Evolutionary conservation across 1,140 invertebrate species (phyloP), one percentile per base, ranked within the genome.

Genomic region (Antheraea pernyi): DNA sequence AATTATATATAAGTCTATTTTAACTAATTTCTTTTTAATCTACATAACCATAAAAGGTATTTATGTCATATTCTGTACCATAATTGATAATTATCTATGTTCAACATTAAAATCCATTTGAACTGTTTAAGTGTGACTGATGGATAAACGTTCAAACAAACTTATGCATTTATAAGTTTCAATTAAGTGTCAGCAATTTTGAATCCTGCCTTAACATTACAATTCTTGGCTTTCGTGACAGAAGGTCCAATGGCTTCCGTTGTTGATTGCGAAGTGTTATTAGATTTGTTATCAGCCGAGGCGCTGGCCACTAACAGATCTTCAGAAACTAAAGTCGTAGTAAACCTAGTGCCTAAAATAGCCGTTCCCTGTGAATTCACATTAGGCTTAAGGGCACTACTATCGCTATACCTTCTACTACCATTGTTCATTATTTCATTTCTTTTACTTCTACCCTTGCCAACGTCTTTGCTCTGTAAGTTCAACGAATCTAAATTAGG

Each of bases 371-470:
- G 81, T 13, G 77, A 22, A 59, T 67, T 77, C 13, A 75, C 30
- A 62, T 80, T 86, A 71, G 72, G 84, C 64, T 89, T 91, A 60
- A 83, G 81, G 18, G 87, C 84, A 63, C 83, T 84, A 75, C 86
- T 88, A 19, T 92, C 89, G 67, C 87, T 92, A 68, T 88, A 89
- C 73, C 87, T 74, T 65, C 87, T 82, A 75, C 81, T 83, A n/a
- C 79, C 85, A 66, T 89, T 89, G 65, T 88, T 88, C 18, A 89
- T 46, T 10, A 82, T 42, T 11, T 88, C 84, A 61, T 85, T 83
- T 58, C 63, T 79, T 65, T 81, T 87, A 13, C 63, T 71, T 75
- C 80, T 86, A 62, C 53, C 71, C 70, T 83, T 86, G 64, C 46
- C 58, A 46, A 18, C 69, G 18, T 86, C 84, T 67, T 80, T 53